Evolutionary conservation across 1,140 invertebrate species (phyloP).

Genomic region (Arctopsyche grandis): DNA sequence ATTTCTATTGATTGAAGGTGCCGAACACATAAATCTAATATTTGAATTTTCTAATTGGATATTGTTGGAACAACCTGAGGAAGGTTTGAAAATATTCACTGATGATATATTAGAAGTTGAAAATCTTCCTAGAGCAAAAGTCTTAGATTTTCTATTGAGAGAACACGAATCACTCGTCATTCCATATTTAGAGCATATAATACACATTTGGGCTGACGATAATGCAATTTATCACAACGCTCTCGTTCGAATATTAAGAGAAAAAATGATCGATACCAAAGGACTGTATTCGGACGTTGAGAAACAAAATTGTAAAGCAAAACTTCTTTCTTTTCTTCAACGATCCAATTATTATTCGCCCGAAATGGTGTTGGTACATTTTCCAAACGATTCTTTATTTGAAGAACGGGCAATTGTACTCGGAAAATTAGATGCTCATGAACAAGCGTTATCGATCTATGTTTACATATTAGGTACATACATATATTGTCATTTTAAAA

Average conservation of each 20-base stretch:
- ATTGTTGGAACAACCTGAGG: constrained; percentile 83
- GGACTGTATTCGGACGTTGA: constrained; percentile 67
- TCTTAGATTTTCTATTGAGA: constrained; percentile 88
- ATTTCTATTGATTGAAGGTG: constrained; percentile 64
- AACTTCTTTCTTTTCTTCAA: constrained; percentile 86
- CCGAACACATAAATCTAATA: constrained; percentile 89
- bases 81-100: constrained; percentile 94
- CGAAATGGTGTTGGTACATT: constrained; percentile 88
- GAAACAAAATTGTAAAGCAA: constrained; percentile 73
- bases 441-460: constrained; percentile 93
- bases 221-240: constrained; percentile 91
- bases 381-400: constrained; percentile 86
- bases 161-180: constrained; percentile 85
- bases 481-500: no score
- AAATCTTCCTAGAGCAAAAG: constrained; percentile 84
- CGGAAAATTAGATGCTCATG: constrained; percentile 88
- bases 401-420: constrained; percentile 94
- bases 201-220: constrained; percentile 88
- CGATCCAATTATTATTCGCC: constrained; percentile 86
- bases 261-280: constrained; percentile 66
- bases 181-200: constrained; percentile 94
- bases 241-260: constrained; percentile 85
- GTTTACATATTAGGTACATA: constrained; percentile 73
- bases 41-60: constrained; percentile 97
- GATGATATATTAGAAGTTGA: constrained; percentile 92